Evolutionary conservation across 1,140 invertebrate species (phyloP).

Genomic region (Lepidurus couesii): DNA sequence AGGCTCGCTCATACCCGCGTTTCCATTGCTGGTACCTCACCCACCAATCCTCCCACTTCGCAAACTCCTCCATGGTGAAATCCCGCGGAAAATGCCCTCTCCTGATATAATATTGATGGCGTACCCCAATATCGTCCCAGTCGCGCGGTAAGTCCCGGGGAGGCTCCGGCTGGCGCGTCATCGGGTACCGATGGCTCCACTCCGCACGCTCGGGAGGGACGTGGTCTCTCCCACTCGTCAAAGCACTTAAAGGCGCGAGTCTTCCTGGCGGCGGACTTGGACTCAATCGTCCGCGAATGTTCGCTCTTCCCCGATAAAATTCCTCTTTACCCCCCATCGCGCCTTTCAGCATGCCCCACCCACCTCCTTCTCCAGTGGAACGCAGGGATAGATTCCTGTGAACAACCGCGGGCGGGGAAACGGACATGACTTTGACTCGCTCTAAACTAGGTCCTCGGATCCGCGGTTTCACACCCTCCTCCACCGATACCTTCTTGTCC

Average conservation of each 20-base stretch:
- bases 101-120: slow-evolving; percentile 36
- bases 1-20: slow-evolving; percentile 31
- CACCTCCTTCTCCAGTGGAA: slow-evolving; percentile 24
- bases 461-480: slow-evolving; percentile 24
- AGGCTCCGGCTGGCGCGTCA: slow-evolving; percentile 38
- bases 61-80: slow-evolving; percentile 30
- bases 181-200: slow-evolving; percentile 33
- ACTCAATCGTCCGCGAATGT: slow-evolving; percentile 25
- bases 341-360: slow-evolving; percentile 38
- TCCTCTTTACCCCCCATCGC: slow-evolving; percentile 35
- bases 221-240: slow-evolving; percentile 36
- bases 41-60: slow-evolving; percentile 33
- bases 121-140: slow-evolving; percentile 40
- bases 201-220: slow-evolving; percentile 24
- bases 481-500: slow-evolving; percentile 32
- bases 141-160: slow-evolving; percentile 40
- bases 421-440: slow-evolving; percentile 12
- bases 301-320: slow-evolving; percentile 33
- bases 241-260: slow-evolving; percentile 35
- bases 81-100: slow-evolving; percentile 31
- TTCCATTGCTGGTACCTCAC: slow-evolving; percentile 31
- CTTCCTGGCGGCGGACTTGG: slow-evolving; percentile 34
- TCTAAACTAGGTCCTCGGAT: slow-evolving; percentile 26
- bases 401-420: slow-evolving; percentile 12
- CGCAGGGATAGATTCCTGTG: not conserved